Evolutionary conservation across 2,888 invertebrate species (phyloP), one percentile per base, ranked within the genome.

Genomic region (Protonemura montana): DNA sequence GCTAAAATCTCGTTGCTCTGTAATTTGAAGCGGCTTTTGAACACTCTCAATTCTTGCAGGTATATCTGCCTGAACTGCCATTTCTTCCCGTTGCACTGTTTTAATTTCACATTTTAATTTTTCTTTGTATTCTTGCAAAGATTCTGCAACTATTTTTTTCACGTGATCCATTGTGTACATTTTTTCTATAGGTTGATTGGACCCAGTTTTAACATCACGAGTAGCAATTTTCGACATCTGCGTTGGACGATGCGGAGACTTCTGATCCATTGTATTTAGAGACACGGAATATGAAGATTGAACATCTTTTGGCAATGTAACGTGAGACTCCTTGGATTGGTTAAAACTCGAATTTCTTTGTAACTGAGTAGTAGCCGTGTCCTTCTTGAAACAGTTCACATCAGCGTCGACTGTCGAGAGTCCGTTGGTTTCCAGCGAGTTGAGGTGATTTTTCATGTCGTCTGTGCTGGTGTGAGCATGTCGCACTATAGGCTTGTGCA

Each of bases 1-100:
- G 29, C 88, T 87, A 26, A 89, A 88, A 88, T 89, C 89, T 82
- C 88, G 88, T 6, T 89, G 89, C 10, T 88, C 78, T 21, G 77
- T 83, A 21, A 83, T 83, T 27, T 30, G 29, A 27, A 83, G 42
- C 25, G 42, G 30, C 21, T 35, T 35, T 16, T 83, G 29, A 5
- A 13, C 16, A 5, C 26, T 26, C 16, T 83, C 35, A 16, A 16
- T 30, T 41, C 13, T 83, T 28, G 35, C 28, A 28, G 83, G 28
- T 28, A 26, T 41, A 10, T 78, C 78, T 30, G 30, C 77, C 41
- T 85, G 85, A 29, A 85, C 59, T 85, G 78, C 85, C 27, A 85
- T 30, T 16, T 76, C 78, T 30, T 35, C 41, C 5, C 30, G 29
- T 13, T 85, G 3, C 30, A 25, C 13, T 7, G 6, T 0, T 26